Conservation (phyloP, 2,888 invertebrate species). For the Scaptomyza tumidula region DNA sequence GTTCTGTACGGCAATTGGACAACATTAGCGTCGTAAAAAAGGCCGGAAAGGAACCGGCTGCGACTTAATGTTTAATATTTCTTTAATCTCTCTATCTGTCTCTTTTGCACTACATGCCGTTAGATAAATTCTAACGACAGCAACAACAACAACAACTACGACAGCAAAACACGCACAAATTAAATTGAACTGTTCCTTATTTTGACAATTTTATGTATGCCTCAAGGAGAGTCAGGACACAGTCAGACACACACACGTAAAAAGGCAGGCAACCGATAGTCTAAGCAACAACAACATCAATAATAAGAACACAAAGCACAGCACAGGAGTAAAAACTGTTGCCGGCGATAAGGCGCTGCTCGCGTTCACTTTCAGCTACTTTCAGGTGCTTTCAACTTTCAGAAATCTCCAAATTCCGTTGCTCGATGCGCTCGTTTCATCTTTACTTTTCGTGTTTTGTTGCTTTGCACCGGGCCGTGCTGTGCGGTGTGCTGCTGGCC, state of each 20-base stretch:
- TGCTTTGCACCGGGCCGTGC: constrained; percentile 35
- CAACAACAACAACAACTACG: constrained; percentile 4
- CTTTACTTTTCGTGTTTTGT: constrained; percentile 18
- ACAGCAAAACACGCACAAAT: constrained; percentile 51
- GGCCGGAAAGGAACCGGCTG: constrained; percentile 39
- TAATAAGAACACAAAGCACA: constrained; percentile 4
- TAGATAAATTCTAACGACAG: constrained; percentile 24
- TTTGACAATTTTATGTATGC: constrained; percentile 77
- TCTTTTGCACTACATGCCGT: constrained; percentile 10
- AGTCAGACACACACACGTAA: constrained; percentile 20
- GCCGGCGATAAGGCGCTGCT: constrained; percentile 46
- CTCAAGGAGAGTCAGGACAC: constrained; percentile 44
- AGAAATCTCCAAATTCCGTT: constrained; percentile 43
- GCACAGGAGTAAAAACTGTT: constrained; percentile 48
- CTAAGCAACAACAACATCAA: constrained; percentile 29
- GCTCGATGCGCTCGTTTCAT: constrained; percentile 8
- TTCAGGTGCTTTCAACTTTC: constrained; percentile 23
- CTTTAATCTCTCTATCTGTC: neutral
- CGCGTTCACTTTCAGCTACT: neutral
- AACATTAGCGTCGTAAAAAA: constrained; percentile 45
- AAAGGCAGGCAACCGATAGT: constrained; percentile 23
- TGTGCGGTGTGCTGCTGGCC: constrained; percentile 50
- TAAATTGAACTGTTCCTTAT: constrained; percentile 74
- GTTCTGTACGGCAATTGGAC: constrained; percentile 34
- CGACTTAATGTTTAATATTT: constrained; percentile 11